phyloP scores from a whole-genome alignment of 2,888 invertebrate genomes.

The Minunthozetes semirufus region DNA sequence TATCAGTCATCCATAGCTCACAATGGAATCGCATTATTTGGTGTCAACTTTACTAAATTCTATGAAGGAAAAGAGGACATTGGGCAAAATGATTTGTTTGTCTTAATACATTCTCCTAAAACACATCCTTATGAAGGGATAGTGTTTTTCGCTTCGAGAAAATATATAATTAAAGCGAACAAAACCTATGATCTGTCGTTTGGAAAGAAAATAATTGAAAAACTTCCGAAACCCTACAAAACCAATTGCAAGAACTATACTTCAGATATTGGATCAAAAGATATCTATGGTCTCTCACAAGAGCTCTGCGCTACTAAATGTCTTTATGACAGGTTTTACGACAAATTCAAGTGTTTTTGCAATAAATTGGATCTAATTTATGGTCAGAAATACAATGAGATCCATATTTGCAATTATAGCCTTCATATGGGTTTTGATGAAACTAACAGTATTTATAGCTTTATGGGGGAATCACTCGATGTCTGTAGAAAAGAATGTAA shows the following conservation, averaged over 20 bases:
- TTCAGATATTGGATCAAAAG: not conserved
- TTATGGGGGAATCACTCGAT: too few species aligned
- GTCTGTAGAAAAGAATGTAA: not conserved
- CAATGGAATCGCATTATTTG: not conserved
- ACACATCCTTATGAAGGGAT: not conserved
- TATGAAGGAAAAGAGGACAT: not conserved
- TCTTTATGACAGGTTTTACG: not conserved
- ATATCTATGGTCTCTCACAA: not conserved
- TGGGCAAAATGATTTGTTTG: not conserved
- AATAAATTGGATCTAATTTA: not conserved
- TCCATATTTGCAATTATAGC: too few species aligned
- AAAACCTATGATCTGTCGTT: not conserved
- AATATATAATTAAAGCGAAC: not conserved
- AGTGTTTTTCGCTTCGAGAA: not conserved
- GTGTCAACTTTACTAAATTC: not conserved
- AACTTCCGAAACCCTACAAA: not conserved
- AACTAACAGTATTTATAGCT: not conserved
- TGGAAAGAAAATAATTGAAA: not conserved
- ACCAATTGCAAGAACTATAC: not conserved
- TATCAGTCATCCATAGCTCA: too few species aligned
- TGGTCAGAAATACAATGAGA: not conserved
- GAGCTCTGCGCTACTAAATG: not conserved
- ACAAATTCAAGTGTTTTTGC: not conserved
- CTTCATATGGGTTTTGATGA: not conserved
- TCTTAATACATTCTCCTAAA: not conserved